Evolutionary conservation across 92 coral and sea anemone genomes (phyloP).

Genomic region (Galaxea fascicularis): DNA sequence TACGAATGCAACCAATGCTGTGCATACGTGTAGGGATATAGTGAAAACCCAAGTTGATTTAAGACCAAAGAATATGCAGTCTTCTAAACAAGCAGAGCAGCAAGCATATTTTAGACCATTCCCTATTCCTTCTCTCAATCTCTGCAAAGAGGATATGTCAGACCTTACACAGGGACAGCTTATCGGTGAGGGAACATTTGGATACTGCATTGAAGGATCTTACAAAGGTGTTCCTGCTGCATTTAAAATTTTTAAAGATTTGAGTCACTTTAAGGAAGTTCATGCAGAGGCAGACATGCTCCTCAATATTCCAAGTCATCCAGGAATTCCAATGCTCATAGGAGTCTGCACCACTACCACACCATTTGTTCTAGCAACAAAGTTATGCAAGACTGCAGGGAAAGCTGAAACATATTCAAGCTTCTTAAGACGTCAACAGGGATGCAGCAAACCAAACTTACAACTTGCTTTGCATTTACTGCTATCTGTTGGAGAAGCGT

Average conservation of each 20-base stretch:
- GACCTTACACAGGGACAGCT: conserved; percentile 24
- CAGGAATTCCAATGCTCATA: conserved; percentile 57
- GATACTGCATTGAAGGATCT: conserved; percentile 60
- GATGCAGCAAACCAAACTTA: conserved; percentile 2
- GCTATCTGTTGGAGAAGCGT: conserved; percentile 43
- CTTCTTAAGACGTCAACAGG: conserved; percentile 9
- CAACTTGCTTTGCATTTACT: conserved; percentile 21
- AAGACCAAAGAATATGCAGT: conserved; percentile 1
- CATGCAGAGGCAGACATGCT: conserved; percentile 61
- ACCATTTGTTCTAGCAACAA: conserved; percentile 55
- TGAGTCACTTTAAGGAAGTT: conserved; percentile 10
- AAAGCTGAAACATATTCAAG: conserved; percentile 54
- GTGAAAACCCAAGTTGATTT: background rate
- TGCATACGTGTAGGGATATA: background rate
- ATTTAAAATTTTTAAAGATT: conserved; percentile 48
- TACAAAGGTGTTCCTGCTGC: conserved; percentile 54
- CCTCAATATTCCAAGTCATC: conserved; percentile 53
- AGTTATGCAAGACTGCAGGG: conserved; percentile 46
- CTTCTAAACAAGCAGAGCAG: background rate
- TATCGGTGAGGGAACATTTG: conserved; percentile 76
- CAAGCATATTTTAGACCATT: conserved; percentile 13
- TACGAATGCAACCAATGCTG: background rate
- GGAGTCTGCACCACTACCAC: conserved; percentile 50
- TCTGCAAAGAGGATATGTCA: conserved; percentile 46
- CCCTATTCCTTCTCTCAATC: conserved; percentile 46